Conservation (phyloP, 2,888 invertebrate genomes). For the Drosophila antonietae region DNA sequence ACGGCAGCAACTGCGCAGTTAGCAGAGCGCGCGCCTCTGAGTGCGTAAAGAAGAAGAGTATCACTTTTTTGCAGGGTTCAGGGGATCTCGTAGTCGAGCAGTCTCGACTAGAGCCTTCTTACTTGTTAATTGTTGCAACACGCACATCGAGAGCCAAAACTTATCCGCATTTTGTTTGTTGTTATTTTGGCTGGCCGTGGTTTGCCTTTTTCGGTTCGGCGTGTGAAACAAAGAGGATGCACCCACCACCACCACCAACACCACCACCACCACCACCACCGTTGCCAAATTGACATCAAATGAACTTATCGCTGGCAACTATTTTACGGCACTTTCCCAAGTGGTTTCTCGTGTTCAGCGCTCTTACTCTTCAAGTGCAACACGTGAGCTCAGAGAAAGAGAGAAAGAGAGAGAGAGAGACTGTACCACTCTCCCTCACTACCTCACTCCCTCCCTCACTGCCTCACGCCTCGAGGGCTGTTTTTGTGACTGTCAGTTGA, state of each 20-base stretch:
- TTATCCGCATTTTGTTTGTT: slow-evolving; percentile 58
- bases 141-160: slow-evolving; percentile 56
- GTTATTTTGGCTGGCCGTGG: slow-evolving; percentile 60
- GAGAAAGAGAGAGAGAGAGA: slow-evolving; percentile 16
- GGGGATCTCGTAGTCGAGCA: no score
- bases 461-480: slow-evolving; percentile 32
- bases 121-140: slow-evolving; percentile 79
- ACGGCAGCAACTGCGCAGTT: no score
- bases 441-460: neutral
- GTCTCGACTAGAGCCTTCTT: no score
- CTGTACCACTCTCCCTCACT: slow-evolving; percentile 51
- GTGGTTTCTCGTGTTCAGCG: slow-evolving; percentile 74
- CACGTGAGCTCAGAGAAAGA: slow-evolving; percentile 59
- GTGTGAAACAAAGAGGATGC: slow-evolving; percentile 67
- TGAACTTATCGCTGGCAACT: slow-evolving; percentile 76
- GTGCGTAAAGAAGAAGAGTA: no score
- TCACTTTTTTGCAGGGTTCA: no score
- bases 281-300: slow-evolving; percentile 73
- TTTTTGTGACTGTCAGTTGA: slow-evolving; percentile 72
- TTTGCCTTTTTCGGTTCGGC: slow-evolving; percentile 58
- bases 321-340: slow-evolving; percentile 78
- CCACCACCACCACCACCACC: slow-evolving; percentile 19
- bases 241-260: slow-evolving; percentile 53
- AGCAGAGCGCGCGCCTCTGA: no score
- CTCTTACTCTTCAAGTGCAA: slow-evolving; percentile 56